Evolutionary conservation across 2,113 vertebrate species (phyloP), one percentile per base, ranked within the genome.

Genomic region (Speoplatyrhinus poulsoni): DNA sequence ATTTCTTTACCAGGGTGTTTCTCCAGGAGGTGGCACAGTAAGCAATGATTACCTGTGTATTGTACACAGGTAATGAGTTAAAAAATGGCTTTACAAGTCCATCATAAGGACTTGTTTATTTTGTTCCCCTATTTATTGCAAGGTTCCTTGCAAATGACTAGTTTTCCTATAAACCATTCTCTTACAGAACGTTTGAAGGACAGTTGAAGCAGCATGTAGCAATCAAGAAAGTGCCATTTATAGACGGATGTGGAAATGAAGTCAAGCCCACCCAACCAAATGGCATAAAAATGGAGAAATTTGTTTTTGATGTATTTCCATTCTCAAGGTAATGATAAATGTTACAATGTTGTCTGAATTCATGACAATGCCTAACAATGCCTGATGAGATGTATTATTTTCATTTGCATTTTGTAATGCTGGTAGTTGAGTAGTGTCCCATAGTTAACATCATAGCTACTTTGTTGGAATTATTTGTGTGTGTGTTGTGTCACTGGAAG

Each of bases 271-370:
- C 80, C 62, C 89, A 93, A 78, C 93, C 97, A 0, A 99, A 99
- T 0, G 96, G 93, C 62, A 97, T 99, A 67, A 99, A 99, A 93
- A 94, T 99, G 97, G 97, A 99, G 93, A 99, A 98, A 85, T 98
- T 98, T 88, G 97, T 98, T 70, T 98, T 99, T 85, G 97, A 99
- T 11, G 95, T 97, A 77, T 95, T 99, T 85, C 94, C 89, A 58
- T 99, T 98, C 76, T 94, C 97, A 65, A 94, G 93, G 97, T 99
- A 75, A 5, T 47, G 0, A 26, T 48, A 3, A 61, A 63, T 41
- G 4, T 52, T 52, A 12, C 3, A 53, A 16, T 0, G 5, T 54
- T 9, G 12, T 4, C 49, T 52, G 11, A 52, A 6, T 41, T 41
- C 7, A 41, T 41, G 36, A 41, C 36, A n/a, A n/a, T n/a, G n/a